phyloP scores from a whole-genome alignment of 2,797 vertebrate genomes.

The Microctenopoma stevenorrisi region DNA sequence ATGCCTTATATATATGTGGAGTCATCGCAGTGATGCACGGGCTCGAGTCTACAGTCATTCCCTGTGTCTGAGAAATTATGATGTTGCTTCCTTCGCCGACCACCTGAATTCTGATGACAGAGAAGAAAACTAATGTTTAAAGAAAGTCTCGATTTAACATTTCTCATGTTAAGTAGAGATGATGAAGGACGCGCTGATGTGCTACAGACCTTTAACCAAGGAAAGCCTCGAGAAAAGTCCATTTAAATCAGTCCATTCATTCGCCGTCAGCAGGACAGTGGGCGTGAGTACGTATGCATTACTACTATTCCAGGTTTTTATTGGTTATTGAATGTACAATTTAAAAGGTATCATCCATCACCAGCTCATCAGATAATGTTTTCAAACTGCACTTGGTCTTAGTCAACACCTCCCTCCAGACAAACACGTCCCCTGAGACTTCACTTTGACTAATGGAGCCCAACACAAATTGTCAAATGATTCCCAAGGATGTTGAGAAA shows the following conservation, averaged over 20 bases:
- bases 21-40: conserved; percentile 33
- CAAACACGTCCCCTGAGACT: conserved; percentile 37
- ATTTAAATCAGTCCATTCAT: too few species aligned
- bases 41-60: conserved; percentile 9
- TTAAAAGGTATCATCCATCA: conserved; percentile 20
- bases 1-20: conserved; percentile 39
- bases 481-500: conserved; percentile 55
- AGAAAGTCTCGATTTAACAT: background rate
- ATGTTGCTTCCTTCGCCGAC: background rate
- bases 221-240: too few species aligned
- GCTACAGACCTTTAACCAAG: too few species aligned
- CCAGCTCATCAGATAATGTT: conserved; percentile 28
- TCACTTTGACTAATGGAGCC: conserved; percentile 55
- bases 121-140: conserved; percentile 24
- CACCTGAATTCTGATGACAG: conserved; percentile 24
- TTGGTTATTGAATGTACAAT: too few species aligned
- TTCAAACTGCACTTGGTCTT: conserved; percentile 3
- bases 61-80: background rate
- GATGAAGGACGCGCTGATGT: too few species aligned
- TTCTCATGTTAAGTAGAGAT: too few species aligned
- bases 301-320: too few species aligned
- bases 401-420: conserved; percentile 31
- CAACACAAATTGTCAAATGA: conserved; percentile 58
- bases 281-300: too few species aligned
- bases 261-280: too few species aligned